These are phyloP conservation scores for Heliopora coerulea DNA, from an alignment of 92 coral and sea anemone species.

Conservation along the genomic window DNA sequence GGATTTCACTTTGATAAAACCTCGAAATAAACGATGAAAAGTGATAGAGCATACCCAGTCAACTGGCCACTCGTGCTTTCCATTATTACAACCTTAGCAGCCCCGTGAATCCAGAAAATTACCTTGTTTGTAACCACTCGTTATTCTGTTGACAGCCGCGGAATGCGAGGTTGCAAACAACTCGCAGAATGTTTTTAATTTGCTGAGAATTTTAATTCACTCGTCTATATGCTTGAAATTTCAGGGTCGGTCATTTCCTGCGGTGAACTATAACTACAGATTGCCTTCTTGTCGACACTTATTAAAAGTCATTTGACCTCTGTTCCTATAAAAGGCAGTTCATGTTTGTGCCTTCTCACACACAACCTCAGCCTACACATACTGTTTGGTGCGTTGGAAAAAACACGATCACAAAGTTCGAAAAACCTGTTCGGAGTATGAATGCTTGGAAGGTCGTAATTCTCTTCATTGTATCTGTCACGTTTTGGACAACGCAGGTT, in stretches of 20 bases:
- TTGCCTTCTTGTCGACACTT: background rate
- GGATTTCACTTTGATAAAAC: too few species aligned
- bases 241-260: background rate
- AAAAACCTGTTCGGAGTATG: background rate
- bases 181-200: conserved; percentile 2
- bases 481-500: background rate
- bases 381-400: too few species aligned
- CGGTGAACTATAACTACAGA: background rate
- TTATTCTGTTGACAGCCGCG: background rate
- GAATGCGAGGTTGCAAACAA: background rate
- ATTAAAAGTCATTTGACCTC: background rate
- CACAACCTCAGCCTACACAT: background rate
- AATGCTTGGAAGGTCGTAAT: background rate
- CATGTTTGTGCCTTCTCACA: background rate
- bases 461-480: background rate
- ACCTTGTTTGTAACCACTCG: background rate
- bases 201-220: conserved; percentile 36
- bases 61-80: too few species aligned
- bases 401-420: background rate
- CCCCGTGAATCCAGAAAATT: background rate
- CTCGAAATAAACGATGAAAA: too few species aligned
- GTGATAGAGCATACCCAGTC: too few species aligned
- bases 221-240: conserved; percentile 11
- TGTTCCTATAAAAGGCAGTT: background rate
- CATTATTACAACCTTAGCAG: too few species aligned